Base-by-base conservation (phyloP, 2,888 invertebrate species). In the Archips xylosteana region DNA sequence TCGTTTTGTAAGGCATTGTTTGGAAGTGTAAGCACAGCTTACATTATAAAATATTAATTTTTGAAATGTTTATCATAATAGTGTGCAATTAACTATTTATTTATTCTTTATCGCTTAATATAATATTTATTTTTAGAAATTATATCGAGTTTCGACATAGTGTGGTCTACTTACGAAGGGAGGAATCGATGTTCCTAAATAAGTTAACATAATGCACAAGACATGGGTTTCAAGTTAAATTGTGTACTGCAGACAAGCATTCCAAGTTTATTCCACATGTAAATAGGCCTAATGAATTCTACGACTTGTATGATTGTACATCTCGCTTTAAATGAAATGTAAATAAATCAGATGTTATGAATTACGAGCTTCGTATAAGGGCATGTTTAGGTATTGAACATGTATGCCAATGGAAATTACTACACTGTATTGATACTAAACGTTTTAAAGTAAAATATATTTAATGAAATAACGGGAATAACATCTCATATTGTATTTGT, bases 401-500 rank as follows among this genome's bases (percentile, higher is more conserved):
- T 87, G 87, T 82, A 85, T 86, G 90, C 87, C 88, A 85, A 87
- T 83, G 86, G 85, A 87, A 84, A 87, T 83, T 82, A 87, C 86
- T 85, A 81, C 80, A 87, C 87, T 84, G 85, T 89, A 90, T 89
- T 87, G 84, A 87, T 83, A 90, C 87, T 91, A 90, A 88, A 89
- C 85, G 86, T 89, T 88, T 86, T 85, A 87, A 89, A 88, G 82
- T 89, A 90, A 89, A 83, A 88, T 87, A 85, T 84, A 85, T 89
- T 84, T 66, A 61, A 71, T 71, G 39, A 71, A 88, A 84, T 88
- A 89, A 91, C 83, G 92, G 93, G 89, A 92, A 92, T 92, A 92
- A 92, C 92, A 93, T 94, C 94, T 94, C 94, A 89, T 93, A 94
- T 94, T 94, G 92, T 94, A 93, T 94, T 93, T 94, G 92, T 93